Evolutionary conservation across 2,888 invertebrate species (phyloP), one percentile per base, ranked within the genome.

Genomic region (Eilema depressum): DNA sequence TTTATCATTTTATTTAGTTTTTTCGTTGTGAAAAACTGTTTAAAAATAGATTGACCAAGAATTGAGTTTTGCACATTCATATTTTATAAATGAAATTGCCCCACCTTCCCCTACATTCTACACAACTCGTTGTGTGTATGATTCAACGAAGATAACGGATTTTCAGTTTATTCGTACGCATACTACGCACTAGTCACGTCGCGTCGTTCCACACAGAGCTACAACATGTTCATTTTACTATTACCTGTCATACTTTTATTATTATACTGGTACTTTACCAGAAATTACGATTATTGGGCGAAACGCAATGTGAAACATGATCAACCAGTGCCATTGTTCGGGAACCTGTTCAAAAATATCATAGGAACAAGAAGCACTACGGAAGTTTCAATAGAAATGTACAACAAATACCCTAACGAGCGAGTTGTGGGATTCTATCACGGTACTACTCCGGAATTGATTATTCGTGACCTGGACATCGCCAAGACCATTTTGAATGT

Each of bases 341-440:
- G 93, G 3, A 92, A 87, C 62, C 78, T 90, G 47, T 86, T 87
- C 28, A 71, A 68, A 23, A 91, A 90, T 70, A 65, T 86, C 0
- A 76, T 85, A n/a, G 89, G 83, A 11, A 63, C 78, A 3, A 85
- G 83, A 76, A 92, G 89, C 66, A 83, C 88, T 1, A 80, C 77
- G 33, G 83, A 87, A 79, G 41, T 89, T 12, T 65, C 85, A 11
- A 78, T 71, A 0, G 87, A 91, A 64, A 68, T 91, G 5, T 93
- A 93, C 75, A 84, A 85, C 2, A 89, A 90, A 68, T 92, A 89
- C 67, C 87, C 89, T 1, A 73, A 87, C 2, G 93, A 93, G 66
- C 91, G 89, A 86, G 88, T 91, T 0, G 87, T 93, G 4, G 93
- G 93, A 3, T 86, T 88, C 66, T 93, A 85, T 73, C 85, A 87